Evolutionary conservation across 2,113 vertebrate genomes (phyloP).

Genomic region (Eptesicus fuscus): DNA sequence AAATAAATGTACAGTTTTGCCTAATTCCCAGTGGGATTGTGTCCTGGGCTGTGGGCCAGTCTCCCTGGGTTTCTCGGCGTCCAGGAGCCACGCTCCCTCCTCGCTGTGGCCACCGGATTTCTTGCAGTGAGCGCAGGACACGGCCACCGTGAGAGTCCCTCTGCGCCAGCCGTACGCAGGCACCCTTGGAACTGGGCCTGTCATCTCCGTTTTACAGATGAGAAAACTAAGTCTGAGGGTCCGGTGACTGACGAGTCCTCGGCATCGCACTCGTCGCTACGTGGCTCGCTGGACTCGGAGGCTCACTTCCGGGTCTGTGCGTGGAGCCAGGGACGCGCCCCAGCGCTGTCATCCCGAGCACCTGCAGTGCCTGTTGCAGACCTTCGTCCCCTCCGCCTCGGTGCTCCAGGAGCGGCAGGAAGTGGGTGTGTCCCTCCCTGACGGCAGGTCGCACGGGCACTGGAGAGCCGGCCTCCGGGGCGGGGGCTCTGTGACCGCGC

Average conservation of each 20-base stretch:
- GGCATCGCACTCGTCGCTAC: too few species aligned
- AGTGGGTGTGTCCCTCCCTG: neutral
- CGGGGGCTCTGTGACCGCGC: fast-evolving
- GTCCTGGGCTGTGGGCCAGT: neutral
- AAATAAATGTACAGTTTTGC: neutral
- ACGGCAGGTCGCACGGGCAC: too few species aligned
- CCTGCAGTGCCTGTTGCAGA: too few species aligned
- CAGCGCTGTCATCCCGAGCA: too few species aligned
- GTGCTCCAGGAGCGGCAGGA: too few species aligned
- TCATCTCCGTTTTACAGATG: neutral
- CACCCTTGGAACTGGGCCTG: neutral
- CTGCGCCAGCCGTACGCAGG: fast-evolving
- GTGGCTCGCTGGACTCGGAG: too few species aligned
- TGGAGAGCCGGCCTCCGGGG: neutral
- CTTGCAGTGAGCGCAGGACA: too few species aligned
- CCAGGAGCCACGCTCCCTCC: neutral
- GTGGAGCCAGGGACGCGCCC: too few species aligned
- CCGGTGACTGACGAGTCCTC: too few species aligned
- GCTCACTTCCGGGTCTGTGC: too few species aligned
- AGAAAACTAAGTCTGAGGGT: neutral
- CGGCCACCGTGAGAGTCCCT: fast-evolving
- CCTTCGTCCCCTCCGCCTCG: too few species aligned
- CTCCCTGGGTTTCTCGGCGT: fast-evolving
- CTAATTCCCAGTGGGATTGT: neutral
- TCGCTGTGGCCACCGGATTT: neutral